These are phyloP conservation scores for Semicossyphus pulcher DNA, from an alignment of 2,113 vertebrate genomes.

Conservation along the genomic window DNA sequence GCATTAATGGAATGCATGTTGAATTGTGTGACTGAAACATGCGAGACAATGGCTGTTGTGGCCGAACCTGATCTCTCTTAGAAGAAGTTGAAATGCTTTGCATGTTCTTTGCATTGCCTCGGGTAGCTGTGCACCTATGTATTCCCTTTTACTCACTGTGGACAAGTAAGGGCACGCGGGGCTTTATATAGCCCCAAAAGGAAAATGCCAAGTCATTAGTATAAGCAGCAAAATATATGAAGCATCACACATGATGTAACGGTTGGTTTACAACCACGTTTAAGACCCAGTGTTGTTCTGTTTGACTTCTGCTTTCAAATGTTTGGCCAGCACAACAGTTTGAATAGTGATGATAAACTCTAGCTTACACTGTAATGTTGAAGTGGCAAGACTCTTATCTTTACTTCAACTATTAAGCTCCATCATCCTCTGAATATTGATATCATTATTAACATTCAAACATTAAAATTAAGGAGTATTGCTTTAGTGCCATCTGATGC, in stretches of 20 bases:
- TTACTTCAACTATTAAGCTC: too few species aligned
- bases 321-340: not conserved
- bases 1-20: slow-evolving; percentile 66
- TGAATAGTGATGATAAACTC: not conserved
- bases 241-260: slow-evolving; percentile 1
- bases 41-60: slow-evolving; percentile 54
- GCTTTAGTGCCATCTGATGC: not conserved
- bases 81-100: slow-evolving; percentile 47
- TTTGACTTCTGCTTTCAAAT: slow-evolving; percentile 2
- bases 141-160: not conserved
- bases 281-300: not conserved
- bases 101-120: slow-evolving; percentile 49
- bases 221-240: not conserved
- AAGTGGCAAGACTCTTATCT: not conserved
- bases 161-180: slow-evolving; percentile 4
- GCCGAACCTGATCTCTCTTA: slow-evolving; percentile 37
- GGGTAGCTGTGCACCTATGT: not conserved
- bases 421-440: too few species aligned
- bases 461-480: too few species aligned
- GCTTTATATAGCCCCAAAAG: slow-evolving; percentile 4
- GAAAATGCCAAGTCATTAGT: not conserved
- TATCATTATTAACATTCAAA: too few species aligned
- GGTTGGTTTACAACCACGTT: not conserved
- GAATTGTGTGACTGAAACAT: slow-evolving; percentile 41
- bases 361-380: not conserved